Conservation (phyloP, 2,113 vertebrate genomes). For the Brienomyrus longianalis region DNA sequence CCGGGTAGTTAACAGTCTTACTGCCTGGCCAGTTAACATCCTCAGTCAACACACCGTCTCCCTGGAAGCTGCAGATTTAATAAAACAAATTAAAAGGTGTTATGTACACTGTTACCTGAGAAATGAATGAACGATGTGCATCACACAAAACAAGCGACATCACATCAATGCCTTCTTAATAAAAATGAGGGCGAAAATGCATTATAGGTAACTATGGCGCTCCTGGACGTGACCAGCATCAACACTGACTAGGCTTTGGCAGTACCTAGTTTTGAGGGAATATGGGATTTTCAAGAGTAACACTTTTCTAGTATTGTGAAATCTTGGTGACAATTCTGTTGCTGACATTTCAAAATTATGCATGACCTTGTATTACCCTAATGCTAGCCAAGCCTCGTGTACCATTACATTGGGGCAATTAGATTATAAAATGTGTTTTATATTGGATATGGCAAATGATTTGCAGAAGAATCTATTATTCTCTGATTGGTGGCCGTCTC, state of each 20-base stretch:
- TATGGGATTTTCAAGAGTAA: not conserved
- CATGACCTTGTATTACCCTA: not conserved
- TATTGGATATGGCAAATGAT: not conserved
- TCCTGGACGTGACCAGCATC: not conserved
- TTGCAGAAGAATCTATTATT: not conserved
- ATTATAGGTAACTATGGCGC: not conserved
- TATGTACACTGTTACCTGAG: not conserved
- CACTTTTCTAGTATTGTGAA: not conserved
- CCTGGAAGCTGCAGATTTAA: not conserved
- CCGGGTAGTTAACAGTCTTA: not conserved
- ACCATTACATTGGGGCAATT: not conserved
- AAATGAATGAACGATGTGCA: not conserved
- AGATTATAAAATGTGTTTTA: not conserved
- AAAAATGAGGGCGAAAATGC: not conserved
- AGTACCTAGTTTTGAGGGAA: not conserved
- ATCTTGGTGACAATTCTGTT: not conserved
- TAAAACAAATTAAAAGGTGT: not conserved
- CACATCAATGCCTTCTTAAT: not conserved
- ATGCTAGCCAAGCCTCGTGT: not conserved
- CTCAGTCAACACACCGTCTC: not conserved
- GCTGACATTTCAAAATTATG: not conserved
- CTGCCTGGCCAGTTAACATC: not conserved
- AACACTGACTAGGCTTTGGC: not conserved
- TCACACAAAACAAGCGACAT: not conserved
- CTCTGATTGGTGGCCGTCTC: too few species aligned